Evolutionary conservation across 2,113 vertebrate species (phyloP).

Genomic region (Bungarus multicinctus): DNA sequence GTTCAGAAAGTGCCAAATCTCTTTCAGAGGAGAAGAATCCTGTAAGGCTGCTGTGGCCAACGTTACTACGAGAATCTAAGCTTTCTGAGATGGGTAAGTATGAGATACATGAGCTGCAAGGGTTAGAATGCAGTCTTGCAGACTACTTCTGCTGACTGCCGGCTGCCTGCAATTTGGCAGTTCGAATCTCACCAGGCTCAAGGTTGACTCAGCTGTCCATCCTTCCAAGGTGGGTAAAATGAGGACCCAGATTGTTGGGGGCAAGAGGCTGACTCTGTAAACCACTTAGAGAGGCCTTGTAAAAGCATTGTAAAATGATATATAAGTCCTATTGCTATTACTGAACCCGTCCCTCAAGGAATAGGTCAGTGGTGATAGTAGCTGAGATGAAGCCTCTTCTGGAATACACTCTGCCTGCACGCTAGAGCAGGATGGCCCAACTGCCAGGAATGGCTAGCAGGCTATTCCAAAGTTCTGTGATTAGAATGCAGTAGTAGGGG

Average conservation of each 20-base stretch:
- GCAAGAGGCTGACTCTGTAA: too few relatives aligned
- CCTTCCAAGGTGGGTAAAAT: too few relatives aligned
- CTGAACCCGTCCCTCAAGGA: too few relatives aligned
- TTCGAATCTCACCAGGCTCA: too few relatives aligned
- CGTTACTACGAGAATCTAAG: conserved; percentile 14
- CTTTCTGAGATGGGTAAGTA: conserved; percentile 54
- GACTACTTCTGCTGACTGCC: too few relatives aligned
- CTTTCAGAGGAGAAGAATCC: conserved; percentile 51
- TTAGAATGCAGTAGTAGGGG: not conserved
- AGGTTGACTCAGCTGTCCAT: too few relatives aligned
- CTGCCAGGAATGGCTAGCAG: not conserved
- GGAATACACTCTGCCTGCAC: not conserved
- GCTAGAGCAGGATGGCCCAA: not conserved
- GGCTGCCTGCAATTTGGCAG: too few relatives aligned
- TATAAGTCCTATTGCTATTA: too few relatives aligned
- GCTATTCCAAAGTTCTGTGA: not conserved
- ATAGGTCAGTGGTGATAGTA: not conserved
- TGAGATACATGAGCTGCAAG: not conserved
- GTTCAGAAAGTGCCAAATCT: not conserved
- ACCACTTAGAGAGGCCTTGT: too few relatives aligned
- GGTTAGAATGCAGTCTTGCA: too few relatives aligned
- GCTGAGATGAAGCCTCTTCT: not conserved
- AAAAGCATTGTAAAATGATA: too few relatives aligned
- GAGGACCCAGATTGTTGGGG: too few relatives aligned
- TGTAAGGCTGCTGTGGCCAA: conserved; percentile 56